These are phyloP conservation scores for Pogonocherus hispidulus DNA, from an alignment of 2,888 invertebrate genomes.

Conservation along the genomic window DNA sequence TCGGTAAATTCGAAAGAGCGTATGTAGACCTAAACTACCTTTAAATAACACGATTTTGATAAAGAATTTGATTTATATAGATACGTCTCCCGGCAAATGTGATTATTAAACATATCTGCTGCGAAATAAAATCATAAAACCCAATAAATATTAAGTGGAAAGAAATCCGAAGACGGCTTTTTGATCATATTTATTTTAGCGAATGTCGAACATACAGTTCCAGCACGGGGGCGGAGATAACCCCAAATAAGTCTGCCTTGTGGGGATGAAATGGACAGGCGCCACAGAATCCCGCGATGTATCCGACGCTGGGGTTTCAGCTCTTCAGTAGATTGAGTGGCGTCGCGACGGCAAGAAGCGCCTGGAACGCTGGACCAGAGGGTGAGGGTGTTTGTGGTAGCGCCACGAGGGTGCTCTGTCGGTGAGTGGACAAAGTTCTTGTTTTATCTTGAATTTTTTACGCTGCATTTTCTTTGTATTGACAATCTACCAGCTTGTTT, in stretches of 20 bases:
- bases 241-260: slow-evolving; percentile 47
- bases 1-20: background rate
- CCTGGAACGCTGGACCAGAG: slow-evolving; percentile 34
- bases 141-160: slow-evolving; percentile 37
- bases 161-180: slow-evolving; percentile 35
- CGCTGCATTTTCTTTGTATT: too few species aligned
- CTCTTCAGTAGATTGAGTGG: slow-evolving; percentile 67
- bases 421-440: background rate
- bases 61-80: background rate
- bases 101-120: slow-evolving; percentile 17
- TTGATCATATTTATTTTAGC: slow-evolving; percentile 45
- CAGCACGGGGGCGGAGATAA: slow-evolving; percentile 41
- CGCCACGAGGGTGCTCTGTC: slow-evolving; percentile 17
- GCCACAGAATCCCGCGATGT: slow-evolving; percentile 58
- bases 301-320: slow-evolving; percentile 57
- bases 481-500: too few species aligned
- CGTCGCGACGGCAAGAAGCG: slow-evolving; percentile 66
- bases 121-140: slow-evolving; percentile 21
- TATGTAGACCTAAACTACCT: background rate
- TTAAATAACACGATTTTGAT: background rate
- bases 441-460: background rate
- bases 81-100: background rate
- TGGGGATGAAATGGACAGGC: slow-evolving; percentile 63
- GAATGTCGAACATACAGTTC: slow-evolving; percentile 43
- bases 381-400: background rate